A percentile compares a stretch with the other conserved stretches of the same genome.
phyloP scores from a whole-genome alignment of 2,113 vertebrate genomes.

The Pseudorhombus dupliciocellatus region DNA sequence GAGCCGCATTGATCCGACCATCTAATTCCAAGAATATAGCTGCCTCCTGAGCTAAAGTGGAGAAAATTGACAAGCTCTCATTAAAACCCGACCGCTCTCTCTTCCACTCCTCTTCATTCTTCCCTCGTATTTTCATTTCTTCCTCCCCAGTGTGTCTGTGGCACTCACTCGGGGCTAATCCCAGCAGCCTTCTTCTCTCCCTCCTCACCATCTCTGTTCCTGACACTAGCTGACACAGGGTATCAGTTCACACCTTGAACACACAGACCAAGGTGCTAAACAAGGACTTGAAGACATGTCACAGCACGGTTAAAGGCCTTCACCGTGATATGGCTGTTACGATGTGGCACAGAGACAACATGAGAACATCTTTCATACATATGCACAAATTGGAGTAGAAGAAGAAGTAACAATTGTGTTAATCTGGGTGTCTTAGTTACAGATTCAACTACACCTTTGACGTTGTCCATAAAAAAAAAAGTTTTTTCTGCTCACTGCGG shows the following conservation, averaged over 20 bases:
- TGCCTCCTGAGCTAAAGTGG: conserved; percentile 52
- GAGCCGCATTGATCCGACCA: conserved; percentile 57
- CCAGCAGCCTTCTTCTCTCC: conserved; percentile 41
- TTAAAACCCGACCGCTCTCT: conserved; percentile 35
- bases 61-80: conserved; percentile 45
- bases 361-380: conserved; percentile 29
- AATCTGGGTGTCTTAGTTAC: neutral
- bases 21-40: conserved; percentile 60
- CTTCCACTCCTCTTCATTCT: conserved; percentile 6
- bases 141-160: conserved; percentile 33
- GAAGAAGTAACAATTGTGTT: too few relatives aligned
- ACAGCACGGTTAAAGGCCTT: conserved; percentile 89
- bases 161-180: conserved; percentile 46
- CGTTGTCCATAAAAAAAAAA: too few relatives aligned
- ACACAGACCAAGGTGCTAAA: conserved; percentile 91
- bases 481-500: too few relatives aligned
- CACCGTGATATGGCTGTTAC: conserved; percentile 83
- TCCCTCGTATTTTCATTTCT: conserved; percentile 34
- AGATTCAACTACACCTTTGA: too few relatives aligned
- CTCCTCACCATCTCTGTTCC: conserved; percentile 72
- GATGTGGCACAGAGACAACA: conserved; percentile 71
- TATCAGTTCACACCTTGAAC: conserved; percentile 93
- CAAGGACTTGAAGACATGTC: conserved; percentile 92
- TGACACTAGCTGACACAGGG: conserved; percentile 88
- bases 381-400: neutral